Evolutionary conservation across 2,888 invertebrate species (phyloP), one percentile per base, ranked within the genome.

Genomic region (Acanthosoma haemorrhoidale): DNA sequence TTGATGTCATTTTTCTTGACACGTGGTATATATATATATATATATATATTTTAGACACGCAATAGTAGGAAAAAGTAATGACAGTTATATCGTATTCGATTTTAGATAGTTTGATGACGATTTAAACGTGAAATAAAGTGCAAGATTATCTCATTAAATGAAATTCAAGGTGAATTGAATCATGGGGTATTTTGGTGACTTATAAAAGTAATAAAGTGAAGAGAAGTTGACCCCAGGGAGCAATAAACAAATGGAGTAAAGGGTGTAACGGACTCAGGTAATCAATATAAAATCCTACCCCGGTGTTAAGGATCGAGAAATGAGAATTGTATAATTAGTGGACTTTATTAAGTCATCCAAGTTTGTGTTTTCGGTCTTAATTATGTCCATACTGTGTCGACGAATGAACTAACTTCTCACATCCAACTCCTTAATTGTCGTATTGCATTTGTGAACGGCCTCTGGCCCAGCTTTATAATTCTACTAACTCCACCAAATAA

Each of bases 321-420:
- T 51, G 51, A 51, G 51, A 51, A 51, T 51, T 51, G 51, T 51
- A 25, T 51, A 51, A 51, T 51, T 51, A 51, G 51, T 51, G 21
- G 25, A n/a, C 1, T 25, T 51, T 25, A 51, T 43, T 21, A 43
- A 43, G 43, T 4, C 32, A 32, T 18, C 43, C 21, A 43, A 43
- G 43, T 43, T 43, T 9, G 15, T 21, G 11, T 21, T 43, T 3
- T 21, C 43, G 4, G 5, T 25, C 25, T 25, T 25, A 51, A 51
- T 51, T 51, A 51, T 51, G 25, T 51, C 18, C 51, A 51, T 25
- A 51, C 51, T 51, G 25, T 25, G 25, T 51, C 51, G 25, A n/a
- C n/a, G n/a, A n/a, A n/a, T n/a, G n/a, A n/a, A n/a, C 25, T n/a
- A 43, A 43, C 21, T 43, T 43, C 21, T 43, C 11, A 43, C 21